These are phyloP conservation scores for Athetis lepigone DNA, from an alignment of 2,888 invertebrate species.

Conservation along the genomic window DNA sequence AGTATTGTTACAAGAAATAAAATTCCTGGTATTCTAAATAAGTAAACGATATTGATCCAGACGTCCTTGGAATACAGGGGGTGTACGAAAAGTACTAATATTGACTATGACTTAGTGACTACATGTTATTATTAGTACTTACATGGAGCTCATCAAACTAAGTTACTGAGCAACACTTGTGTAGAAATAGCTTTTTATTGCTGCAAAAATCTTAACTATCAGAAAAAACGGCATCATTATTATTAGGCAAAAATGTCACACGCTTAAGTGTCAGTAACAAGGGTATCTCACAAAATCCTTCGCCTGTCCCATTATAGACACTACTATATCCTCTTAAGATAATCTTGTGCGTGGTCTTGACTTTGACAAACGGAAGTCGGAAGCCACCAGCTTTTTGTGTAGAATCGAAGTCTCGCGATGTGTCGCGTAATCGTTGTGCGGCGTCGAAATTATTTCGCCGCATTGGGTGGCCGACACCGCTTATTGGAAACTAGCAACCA, in stretches of 20 bases:
- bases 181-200: too few species aligned
- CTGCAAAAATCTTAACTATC: too few species aligned
- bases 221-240: conserved; percentile 10
- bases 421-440: too few species aligned
- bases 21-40: neutral
- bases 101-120: too few species aligned
- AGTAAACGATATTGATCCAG: neutral
- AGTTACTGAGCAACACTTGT: too few species aligned
- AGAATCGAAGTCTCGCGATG: neutral
- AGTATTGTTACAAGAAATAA: neutral
- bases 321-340: conserved; percentile 31
- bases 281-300: conserved; percentile 21
- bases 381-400: conserved; percentile 13
- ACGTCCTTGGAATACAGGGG: neutral
- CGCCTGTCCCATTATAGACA: conserved; percentile 21
- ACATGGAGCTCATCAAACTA: too few species aligned
- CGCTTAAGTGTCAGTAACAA: conserved; percentile 29
- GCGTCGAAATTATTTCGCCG: too few species aligned
- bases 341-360: conserved; percentile 36
- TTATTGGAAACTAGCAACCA: too few species aligned
- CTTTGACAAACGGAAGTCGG: conserved; percentile 44
- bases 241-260: conserved; percentile 28
- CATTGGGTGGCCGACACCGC: too few species aligned
- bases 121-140: too few species aligned
- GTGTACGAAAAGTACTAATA: too few species aligned